Evolutionary conservation across 2,113 vertebrate species (phyloP).

Genomic region (Laticauda colubrina): DNA sequence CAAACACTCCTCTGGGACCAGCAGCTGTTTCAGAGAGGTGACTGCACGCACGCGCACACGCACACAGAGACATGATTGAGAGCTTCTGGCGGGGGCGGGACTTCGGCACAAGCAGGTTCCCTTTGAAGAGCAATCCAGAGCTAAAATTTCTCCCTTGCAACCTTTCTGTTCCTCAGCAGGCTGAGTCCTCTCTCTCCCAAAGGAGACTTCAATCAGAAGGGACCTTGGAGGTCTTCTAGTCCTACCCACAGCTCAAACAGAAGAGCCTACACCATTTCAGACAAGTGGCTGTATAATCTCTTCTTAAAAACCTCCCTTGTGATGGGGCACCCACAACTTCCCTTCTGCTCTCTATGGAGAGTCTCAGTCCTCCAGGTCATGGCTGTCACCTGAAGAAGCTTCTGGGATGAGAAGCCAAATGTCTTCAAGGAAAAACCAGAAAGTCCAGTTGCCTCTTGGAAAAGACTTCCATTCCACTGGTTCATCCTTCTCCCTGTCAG

Average conservation of each 20-base stretch:
- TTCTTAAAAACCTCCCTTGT: too few species aligned
- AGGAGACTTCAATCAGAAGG: background rate
- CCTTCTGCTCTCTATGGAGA: too few species aligned
- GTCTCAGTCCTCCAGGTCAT: too few species aligned
- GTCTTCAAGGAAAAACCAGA: too few species aligned
- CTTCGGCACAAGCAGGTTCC: conserved; percentile 55
- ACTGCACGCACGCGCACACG: background rate
- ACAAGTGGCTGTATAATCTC: too few species aligned
- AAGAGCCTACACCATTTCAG: background rate
- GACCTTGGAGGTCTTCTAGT: background rate
- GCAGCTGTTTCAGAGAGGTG: background rate
- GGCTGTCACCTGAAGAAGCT: too few species aligned
- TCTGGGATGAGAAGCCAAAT: too few species aligned
- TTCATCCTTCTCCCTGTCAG: too few species aligned
- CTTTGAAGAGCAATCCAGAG: conserved; percentile 47
- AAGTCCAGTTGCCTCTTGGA: too few species aligned
- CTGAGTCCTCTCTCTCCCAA: background rate
- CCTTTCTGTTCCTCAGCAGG: conserved; percentile 18
- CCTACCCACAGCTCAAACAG: background rate
- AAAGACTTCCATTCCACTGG: too few species aligned
- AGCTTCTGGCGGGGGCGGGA: background rate
- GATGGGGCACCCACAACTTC: too few species aligned
- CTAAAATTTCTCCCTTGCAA: conserved; percentile 38
- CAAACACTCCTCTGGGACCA: conserved; percentile 35
- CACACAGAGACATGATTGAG: background rate